A percentile compares a stretch with the other conserved stretches of the same genome.
Conservation (phyloP, 2,113 vertebrate species). For the Oreochromis tanganicae region DNA sequence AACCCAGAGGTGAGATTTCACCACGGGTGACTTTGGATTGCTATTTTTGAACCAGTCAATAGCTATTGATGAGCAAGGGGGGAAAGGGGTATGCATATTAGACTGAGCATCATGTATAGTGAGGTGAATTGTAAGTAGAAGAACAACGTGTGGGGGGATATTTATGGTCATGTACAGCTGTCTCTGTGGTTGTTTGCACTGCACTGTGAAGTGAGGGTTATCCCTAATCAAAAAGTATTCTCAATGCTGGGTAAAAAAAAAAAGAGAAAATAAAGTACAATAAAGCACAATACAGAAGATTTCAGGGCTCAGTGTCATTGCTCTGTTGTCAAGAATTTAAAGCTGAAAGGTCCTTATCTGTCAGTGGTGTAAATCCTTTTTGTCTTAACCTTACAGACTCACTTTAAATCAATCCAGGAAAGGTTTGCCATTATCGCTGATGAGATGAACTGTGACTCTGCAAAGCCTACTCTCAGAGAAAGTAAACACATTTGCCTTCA, state of each 20-base stretch:
- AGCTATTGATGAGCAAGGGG: constrained; percentile 65
- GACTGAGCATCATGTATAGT: constrained; percentile 32
- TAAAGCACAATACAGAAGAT: background rate
- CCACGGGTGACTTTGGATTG: constrained; percentile 59
- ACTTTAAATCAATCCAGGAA: constrained; percentile 20
- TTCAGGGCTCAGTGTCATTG: background rate
- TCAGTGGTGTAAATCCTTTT: constrained; percentile 1
- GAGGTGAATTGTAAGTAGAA: constrained; percentile 43
- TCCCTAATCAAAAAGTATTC: background rate
- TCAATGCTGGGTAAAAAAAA: background rate
- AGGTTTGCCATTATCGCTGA: constrained; percentile 5
- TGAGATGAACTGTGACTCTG: constrained; percentile 27
- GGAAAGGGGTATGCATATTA: constrained; percentile 60
- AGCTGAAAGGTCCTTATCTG: background rate
- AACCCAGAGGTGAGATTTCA: constrained; percentile 60
- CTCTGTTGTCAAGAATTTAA: background rate
- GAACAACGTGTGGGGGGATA: background rate
- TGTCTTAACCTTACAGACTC: constrained; percentile 4
- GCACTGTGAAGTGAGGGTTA: background rate
- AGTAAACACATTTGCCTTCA: constrained; percentile 6
- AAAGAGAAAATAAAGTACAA: background rate
- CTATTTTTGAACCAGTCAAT: constrained; percentile 69
- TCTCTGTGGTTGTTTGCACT: background rate
- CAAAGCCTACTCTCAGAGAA: background rate
- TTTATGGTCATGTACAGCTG: background rate